A percentile compares a stretch with the other conserved stretches of the same genome.
These are phyloP conservation scores for Saguinus imperator DNA, from an alignment of 2,113 vertebrate species.

Conservation along the genomic window DNA sequence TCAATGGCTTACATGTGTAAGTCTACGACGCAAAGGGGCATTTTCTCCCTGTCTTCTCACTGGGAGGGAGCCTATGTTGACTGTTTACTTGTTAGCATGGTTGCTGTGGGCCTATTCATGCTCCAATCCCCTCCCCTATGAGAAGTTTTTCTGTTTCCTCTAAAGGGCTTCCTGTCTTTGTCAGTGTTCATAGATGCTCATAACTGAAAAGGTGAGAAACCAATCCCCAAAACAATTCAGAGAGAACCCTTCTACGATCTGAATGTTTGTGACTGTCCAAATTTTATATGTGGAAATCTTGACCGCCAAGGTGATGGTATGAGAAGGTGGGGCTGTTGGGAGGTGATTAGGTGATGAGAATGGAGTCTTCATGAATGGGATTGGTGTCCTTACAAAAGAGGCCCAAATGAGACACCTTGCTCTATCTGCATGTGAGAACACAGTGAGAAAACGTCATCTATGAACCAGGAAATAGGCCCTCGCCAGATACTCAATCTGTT, in stretches of 20 bases:
- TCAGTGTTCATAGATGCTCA: not conserved
- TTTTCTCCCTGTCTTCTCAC: not conserved
- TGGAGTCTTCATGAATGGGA: not conserved
- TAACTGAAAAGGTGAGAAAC: not conserved
- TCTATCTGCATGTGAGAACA: not conserved
- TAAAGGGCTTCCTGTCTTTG: not conserved
- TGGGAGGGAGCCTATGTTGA: not conserved
- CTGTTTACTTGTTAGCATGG: not conserved
- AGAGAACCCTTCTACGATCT: not conserved
- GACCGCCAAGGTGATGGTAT: not conserved
- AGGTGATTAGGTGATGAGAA: not conserved
- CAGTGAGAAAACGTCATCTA: not conserved
- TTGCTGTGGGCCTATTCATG: not conserved
- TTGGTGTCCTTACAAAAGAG: not conserved
- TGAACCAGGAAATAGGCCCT: not conserved
- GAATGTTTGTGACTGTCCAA: not conserved
- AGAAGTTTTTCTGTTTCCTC: not conserved
- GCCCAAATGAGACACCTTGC: not conserved
- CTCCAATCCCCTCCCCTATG: not conserved
- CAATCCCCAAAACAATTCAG: not conserved
- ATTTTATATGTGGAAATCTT: not conserved
- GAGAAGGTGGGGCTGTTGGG: not conserved
- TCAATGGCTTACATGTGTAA: not conserved
- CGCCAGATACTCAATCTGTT: not conserved
- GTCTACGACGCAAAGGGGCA: not conserved